Evolutionary conservation across 64 coral and sea anemone species (phyloP), one percentile per base, ranked within the genome.

Genomic region (Montipora efflorescens): DNA sequence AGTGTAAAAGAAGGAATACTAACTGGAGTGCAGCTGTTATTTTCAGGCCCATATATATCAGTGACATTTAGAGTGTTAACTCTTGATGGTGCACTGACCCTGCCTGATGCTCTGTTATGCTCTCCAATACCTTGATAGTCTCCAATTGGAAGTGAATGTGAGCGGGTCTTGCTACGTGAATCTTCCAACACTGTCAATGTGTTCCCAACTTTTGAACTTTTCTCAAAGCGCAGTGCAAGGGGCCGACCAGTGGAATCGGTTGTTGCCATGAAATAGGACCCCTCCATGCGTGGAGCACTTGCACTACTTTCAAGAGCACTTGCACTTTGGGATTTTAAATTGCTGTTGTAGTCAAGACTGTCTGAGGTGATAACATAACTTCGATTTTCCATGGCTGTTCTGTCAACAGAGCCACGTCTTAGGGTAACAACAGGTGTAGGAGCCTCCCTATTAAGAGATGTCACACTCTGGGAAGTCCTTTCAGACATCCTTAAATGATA

Each of bases 261-360:
- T 15, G 96, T 89, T 59, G 96, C 93, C 91, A 94, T 95, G 53
- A 97, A 97, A 88, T 92, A 97, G 16, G 96, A 90, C 20, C 96
- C 93, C 74, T 90, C 96, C 49, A 87, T 92, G 14, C 20, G 67
- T 2, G 51, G 80, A 9, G 51, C 0, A 1, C 19, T 84, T 7
- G 19, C 7, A 47, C 21, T 47, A 48, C 82, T 85, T 68, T 87
- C 68, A 11, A 84, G 16, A 50, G 81, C 36, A 48, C 79, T 83
- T 15, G 64, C 58, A 90, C 66, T 78, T 61, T 91, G 78, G 1
- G 82, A 81, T 47, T 88, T 83, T 15, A 82, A 89, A 90, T 95
- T 94, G 43, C 85, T 87, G 49, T 80, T 87, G 45, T 91, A 85
- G 15, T 94, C 83, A 50, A 75, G 68, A 74, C 76, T 97, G 57